These are phyloP conservation scores for Drosophila anomelani DNA, from an alignment of 2,888 invertebrate species.

Conservation along the genomic window DNA sequence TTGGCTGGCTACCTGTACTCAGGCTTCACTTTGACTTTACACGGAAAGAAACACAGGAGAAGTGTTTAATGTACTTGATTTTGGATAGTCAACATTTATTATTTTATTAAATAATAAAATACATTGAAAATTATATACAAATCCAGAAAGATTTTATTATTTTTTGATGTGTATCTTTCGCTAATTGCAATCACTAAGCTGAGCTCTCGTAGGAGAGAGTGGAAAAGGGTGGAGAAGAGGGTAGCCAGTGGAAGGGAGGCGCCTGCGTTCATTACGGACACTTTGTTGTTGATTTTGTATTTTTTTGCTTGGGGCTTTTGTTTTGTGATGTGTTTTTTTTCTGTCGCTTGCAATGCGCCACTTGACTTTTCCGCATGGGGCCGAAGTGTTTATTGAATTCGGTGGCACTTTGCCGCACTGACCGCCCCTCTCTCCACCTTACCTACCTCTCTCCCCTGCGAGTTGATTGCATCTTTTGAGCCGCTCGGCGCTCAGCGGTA, in stretches of 20 bases:
- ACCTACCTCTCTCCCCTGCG: background rate
- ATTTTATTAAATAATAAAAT: background rate
- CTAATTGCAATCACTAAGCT: constrained; percentile 70
- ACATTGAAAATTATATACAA: no score
- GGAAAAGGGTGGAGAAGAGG: constrained; percentile 7
- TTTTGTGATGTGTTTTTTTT: constrained; percentile 26
- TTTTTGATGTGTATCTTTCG: constrained; percentile 33
- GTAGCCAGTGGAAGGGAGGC: constrained; percentile 32
- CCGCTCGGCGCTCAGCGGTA: constrained; percentile 54
- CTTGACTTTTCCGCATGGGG: constrained; percentile 75
- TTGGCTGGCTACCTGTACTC: constrained; percentile 12
- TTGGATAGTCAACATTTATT: no score
- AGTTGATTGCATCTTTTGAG: constrained; percentile 69
- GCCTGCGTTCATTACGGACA: constrained; percentile 60
- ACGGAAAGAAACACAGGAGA: background rate
- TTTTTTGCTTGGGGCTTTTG: constrained; percentile 19
- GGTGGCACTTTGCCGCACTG: constrained; percentile 69
- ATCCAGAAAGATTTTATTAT: background rate
- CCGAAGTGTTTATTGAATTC: constrained; percentile 79
- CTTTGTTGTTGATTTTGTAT: constrained; percentile 31
- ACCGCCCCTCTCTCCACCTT: background rate
- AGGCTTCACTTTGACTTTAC: background rate
- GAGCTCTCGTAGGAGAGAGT: constrained; percentile 7
- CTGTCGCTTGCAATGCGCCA: constrained; percentile 65
- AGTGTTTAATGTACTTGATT: no score